Percentiles rank a stretch among this genome's conserved stretches.
phyloP scores from a whole-genome alignment of 2,113 vertebrate genomes.

The Ondatra zibethicus region DNA sequence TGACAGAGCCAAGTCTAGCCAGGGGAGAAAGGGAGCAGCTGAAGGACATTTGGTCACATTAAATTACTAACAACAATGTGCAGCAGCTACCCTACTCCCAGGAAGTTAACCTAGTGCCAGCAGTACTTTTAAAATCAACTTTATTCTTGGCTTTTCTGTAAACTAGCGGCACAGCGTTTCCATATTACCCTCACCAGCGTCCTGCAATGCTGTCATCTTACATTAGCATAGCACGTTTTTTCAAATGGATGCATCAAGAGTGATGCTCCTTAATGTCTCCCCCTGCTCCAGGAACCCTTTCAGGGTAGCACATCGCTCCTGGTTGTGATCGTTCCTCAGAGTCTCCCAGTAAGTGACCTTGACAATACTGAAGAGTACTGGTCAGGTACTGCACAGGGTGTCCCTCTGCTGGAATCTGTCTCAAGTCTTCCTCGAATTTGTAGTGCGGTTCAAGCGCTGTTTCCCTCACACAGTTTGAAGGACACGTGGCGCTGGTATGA shows the following conservation, averaged over 20 bases:
- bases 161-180: neutral
- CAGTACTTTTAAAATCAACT: neutral
- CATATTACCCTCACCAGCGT: neutral
- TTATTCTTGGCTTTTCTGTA: neutral
- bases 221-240: neutral
- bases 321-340: neutral
- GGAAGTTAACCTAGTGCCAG: neutral
- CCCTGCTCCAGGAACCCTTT: neutral
- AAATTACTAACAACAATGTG: neutral
- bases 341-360: neutral
- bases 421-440: neutral
- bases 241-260: conserved; percentile 5
- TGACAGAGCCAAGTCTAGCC: neutral
- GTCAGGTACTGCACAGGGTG: neutral
- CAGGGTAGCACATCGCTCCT: neutral
- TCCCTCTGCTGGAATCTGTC: neutral
- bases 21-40: neutral
- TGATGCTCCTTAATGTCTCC: neutral
- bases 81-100: neutral
- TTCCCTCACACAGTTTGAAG: neutral
- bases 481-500: neutral
- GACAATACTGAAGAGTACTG: neutral
- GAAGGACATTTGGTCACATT: neutral
- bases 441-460: neutral
- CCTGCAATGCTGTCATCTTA: neutral